Conservation (phyloP, 2,113 vertebrate genomes). For the Merops nubicus region DNA sequence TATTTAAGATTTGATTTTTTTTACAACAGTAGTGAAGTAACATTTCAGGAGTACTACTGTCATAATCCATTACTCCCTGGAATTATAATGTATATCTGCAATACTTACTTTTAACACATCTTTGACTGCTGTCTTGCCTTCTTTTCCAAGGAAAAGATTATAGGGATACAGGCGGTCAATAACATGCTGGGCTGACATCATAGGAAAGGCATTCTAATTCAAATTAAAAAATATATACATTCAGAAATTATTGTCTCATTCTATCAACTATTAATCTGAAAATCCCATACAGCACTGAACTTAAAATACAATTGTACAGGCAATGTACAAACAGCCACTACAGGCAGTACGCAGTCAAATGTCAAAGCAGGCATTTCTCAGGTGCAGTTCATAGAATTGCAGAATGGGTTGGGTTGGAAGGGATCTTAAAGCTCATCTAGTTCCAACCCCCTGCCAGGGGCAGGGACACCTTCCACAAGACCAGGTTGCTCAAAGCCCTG, state of each 20-base stretch:
- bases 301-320: neutral
- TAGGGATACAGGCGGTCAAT: constrained; percentile 92
- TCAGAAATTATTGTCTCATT: neutral
- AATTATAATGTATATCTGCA: neutral
- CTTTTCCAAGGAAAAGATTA: constrained; percentile 85
- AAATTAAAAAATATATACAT: neutral
- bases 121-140: constrained; percentile 89
- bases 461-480: neutral
- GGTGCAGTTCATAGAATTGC: neutral
- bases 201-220: constrained; percentile 87
- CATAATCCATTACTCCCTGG: neutral
- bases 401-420: neutral
- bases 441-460: neutral
- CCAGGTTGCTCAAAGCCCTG: neutral
- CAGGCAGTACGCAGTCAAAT: neutral
- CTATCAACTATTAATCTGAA: neutral
- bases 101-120: constrained; percentile 86
- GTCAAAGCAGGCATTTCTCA: neutral
- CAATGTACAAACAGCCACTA: neutral
- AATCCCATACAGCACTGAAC: neutral
- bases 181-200: constrained; percentile 84
- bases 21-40: neutral
- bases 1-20: neutral
- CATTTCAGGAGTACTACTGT: neutral
- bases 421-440: neutral